Conservation (phyloP, 2,888 invertebrate genomes). For the Alitta virens region DNA sequence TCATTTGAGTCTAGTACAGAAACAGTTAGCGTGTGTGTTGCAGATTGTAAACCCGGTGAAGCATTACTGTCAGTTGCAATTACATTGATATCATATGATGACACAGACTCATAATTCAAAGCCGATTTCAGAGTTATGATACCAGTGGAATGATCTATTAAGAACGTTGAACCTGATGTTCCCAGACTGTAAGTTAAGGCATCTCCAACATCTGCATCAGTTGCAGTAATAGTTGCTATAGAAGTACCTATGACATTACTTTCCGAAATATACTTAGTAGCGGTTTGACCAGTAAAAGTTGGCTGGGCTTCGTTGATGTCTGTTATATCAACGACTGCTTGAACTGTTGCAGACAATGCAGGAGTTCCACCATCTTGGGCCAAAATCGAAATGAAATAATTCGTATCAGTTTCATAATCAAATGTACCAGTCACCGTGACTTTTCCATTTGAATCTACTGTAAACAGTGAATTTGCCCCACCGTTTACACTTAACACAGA, state of each 20-base stretch:
- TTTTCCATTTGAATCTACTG: neutral
- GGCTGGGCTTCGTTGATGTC: conserved; percentile 2
- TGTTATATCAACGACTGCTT: neutral
- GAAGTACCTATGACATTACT: neutral
- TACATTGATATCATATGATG: neutral
- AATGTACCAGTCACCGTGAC: neutral
- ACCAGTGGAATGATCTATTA: neutral
- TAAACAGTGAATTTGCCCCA: neutral
- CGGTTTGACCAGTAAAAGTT: neutral
- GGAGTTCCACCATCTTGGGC: neutral
- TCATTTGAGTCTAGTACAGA: neutral
- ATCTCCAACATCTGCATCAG: neutral
- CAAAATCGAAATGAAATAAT: neutral
- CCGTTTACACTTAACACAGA: neutral
- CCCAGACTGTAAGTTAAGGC: neutral
- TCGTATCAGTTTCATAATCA: neutral
- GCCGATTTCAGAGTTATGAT: neutral
- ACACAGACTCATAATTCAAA: neutral
- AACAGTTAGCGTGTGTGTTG: neutral
- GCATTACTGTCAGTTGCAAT: neutral
- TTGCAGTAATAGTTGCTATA: neutral
- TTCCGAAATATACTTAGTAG: neutral
- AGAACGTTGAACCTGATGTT: neutral
- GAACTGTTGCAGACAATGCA: neutral
- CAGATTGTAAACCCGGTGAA: neutral